Conservation (phyloP, 2,113 vertebrate genomes). For the Prietella phreatophila region DNA sequence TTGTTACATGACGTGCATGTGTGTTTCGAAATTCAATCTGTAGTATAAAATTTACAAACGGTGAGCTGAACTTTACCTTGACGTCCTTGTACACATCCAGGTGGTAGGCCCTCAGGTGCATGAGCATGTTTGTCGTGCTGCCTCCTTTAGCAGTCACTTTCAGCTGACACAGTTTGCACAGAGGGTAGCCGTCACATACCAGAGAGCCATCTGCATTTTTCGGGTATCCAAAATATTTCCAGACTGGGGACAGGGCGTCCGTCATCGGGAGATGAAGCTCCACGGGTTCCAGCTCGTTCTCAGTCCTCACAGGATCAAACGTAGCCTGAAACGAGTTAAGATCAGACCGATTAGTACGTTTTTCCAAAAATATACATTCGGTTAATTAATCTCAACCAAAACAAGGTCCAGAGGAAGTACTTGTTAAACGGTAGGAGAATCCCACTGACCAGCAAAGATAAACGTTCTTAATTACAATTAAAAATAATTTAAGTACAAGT, state of each 20-base stretch:
- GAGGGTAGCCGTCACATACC: constrained; percentile 23
- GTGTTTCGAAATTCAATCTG: not conserved
- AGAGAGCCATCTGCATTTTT: constrained; percentile 16
- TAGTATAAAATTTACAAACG: not conserved
- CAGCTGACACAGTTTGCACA: constrained; percentile 38
- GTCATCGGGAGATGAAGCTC: constrained; percentile 23
- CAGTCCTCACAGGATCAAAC: not conserved
- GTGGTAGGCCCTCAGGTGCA: constrained; percentile 42
- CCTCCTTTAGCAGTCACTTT: constrained; percentile 35
- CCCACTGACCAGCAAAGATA: too few species aligned
- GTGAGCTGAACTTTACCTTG: constrained; percentile 14
- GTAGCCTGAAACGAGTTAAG: not conserved
- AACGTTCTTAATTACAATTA: not conserved
- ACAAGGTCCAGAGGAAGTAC: too few species aligned
- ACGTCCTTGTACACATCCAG: constrained; percentile 44
- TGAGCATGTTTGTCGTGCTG: constrained; percentile 36
- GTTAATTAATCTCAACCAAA: too few species aligned
- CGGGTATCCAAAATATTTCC: constrained; percentile 42
- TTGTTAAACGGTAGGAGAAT: too few species aligned
- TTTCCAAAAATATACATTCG: too few species aligned
- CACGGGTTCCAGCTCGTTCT: constrained; percentile 2
- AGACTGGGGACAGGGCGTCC: constrained; percentile 34
- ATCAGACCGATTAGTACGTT: not conserved
- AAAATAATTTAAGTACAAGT: not conserved
- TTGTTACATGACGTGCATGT: not conserved